A percentile compares a stretch with the other conserved stretches of the same genome.
These are phyloP conservation scores for Myotis brandtii DNA, from an alignment of 2,113 vertebrate genomes.

Conservation along the genomic window DNA sequence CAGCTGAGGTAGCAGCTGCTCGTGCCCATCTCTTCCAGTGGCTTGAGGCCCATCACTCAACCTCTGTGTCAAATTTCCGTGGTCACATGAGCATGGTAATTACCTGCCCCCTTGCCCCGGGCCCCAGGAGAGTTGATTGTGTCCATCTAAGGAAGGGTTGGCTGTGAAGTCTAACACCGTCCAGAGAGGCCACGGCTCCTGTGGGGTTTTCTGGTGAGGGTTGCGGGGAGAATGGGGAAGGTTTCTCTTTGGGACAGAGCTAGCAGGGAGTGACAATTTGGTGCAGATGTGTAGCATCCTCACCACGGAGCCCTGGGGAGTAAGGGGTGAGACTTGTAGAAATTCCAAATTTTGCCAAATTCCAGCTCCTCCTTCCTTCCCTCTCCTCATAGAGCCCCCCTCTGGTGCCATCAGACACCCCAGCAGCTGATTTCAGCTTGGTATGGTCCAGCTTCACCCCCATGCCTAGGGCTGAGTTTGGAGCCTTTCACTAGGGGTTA, in stretches of 20 bases:
- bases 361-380: neutral
- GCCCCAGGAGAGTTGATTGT: neutral
- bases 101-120: neutral
- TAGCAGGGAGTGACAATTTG: neutral
- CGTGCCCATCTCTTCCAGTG: neutral
- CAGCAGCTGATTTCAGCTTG: neutral
- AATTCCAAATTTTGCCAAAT: slow-evolving; percentile 2
- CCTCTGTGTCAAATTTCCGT: neutral
- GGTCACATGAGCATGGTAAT: neutral
- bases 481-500: neutral
- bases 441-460: neutral
- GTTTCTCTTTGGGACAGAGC: neutral
- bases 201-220: neutral
- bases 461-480: neutral
- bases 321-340: neutral
- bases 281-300: neutral
- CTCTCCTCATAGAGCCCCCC: neutral
- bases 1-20: neutral
- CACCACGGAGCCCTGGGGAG: neutral
- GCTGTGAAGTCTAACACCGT: neutral
- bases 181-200: neutral
- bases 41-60: neutral
- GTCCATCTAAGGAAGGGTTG: neutral
- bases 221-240: neutral
- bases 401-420: neutral